Evolutionary conservation across 2,888 invertebrate genomes (phyloP), one percentile per base, ranked within the genome.

Genomic region (Sympetrum striolatum): DNA sequence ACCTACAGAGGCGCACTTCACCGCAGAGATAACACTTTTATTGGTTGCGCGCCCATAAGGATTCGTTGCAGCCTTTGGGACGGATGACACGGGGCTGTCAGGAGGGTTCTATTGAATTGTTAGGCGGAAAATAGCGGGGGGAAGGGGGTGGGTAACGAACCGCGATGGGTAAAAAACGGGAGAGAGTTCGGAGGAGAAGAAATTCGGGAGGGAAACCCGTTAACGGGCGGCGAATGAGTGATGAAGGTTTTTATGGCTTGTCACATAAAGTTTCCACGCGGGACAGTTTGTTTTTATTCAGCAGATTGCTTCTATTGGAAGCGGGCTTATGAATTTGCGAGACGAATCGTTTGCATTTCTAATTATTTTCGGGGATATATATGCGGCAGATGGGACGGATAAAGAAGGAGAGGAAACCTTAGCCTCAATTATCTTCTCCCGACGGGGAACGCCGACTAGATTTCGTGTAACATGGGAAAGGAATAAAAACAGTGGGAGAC

Each of bases 101-200:
- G 60, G 58, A 22, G 58, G 82, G 53, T 10, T 64, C n/a, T 86
- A 86, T 86, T 86, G 86, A 86, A 86, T 64, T 86, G 86, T 86
- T 31, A 10, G 31, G 25, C 3, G 31, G 31, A 22, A n/a, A 64
- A n/a, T 44, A 44, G 53, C 53, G 53, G 18, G 18, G 8, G 53
- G 18, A 53, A 18, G 53, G 44, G 4, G 53, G 53, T 18, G 81
- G 6, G 53, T 86, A 86, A 60, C 37, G 37, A 86, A 14, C 22
- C n/a, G 14, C 15, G 48, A 53, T n/a, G 37, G 22, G 53, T 10
- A 35, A 58, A 6, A 82, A 58, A 15, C 18, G 58, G 14, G 22
- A n/a, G 53, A 53, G 53, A 82, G 31, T 53, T 53, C 35, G 37
- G 22, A 15, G 58, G 6, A n/a, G 14, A 86, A 31, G 31, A 35